phyloP scores from a whole-genome alignment of 2,888 invertebrate genomes.

The Andrena dorsata region DNA sequence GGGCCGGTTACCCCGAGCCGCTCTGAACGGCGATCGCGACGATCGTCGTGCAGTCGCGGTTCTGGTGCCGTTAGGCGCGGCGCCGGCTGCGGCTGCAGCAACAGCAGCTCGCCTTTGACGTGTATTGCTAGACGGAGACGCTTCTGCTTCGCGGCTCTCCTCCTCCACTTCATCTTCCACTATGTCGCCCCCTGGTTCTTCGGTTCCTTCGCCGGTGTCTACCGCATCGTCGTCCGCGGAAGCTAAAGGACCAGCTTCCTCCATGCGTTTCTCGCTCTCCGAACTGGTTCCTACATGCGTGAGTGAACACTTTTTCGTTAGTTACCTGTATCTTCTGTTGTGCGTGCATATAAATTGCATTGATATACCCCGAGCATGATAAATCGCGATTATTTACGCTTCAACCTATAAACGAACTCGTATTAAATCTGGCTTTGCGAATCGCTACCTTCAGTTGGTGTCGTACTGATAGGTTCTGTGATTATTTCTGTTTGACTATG shows the following conservation, averaged over 20 bases:
- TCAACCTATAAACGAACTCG: conserved; percentile 11
- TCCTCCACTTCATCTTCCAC: conserved; percentile 85
- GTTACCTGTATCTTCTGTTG: not conserved
- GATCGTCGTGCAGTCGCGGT: conserved; percentile 79
- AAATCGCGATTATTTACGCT: conserved; percentile 6
- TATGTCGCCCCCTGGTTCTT: conserved; percentile 84
- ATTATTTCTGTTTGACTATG: conserved; percentile 75
- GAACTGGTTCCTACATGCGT: conserved; percentile 86
- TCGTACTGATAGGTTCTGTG: conserved; percentile 78
- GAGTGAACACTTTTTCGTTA: conserved; percentile 61
- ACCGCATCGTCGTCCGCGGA: conserved; percentile 78
- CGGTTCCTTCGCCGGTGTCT: conserved; percentile 77
- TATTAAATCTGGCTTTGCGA: conserved; percentile 13
- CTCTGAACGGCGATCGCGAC: conserved; percentile 80
- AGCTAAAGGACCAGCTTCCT: conserved; percentile 76
- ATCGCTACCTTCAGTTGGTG: conserved; percentile 77
- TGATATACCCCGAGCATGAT: conserved; percentile 8
- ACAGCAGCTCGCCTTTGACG: conserved; percentile 83
- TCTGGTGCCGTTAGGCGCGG: conserved; percentile 71
- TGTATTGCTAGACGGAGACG: conserved; percentile 88
- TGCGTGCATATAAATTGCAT: not conserved
- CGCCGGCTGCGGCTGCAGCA: conserved; percentile 77
- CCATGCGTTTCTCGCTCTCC: conserved; percentile 87
- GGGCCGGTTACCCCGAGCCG: conserved; percentile 85
- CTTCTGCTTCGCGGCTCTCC: conserved; percentile 93